phyloP scores from a whole-genome alignment of 2,113 vertebrate species.

The Lucifuga dentata region DNA sequence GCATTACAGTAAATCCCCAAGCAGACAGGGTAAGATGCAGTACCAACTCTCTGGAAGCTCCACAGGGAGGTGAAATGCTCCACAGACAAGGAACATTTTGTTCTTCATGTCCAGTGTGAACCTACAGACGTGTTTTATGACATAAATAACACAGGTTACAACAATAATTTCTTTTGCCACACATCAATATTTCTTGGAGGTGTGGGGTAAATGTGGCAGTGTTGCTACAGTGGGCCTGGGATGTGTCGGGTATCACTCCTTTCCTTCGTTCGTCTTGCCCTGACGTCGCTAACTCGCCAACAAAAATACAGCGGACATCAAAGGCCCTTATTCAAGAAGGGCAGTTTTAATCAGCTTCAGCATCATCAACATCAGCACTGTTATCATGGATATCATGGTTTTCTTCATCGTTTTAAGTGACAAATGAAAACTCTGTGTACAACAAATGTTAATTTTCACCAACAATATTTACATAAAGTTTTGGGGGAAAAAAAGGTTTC shows the following conservation, averaged over 20 bases:
- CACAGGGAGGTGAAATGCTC: conserved; percentile 30
- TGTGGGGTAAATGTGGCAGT: conserved; percentile 52
- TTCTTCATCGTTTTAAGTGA: conserved; percentile 78
- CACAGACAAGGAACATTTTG: conserved; percentile 15
- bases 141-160: conserved; percentile 38
- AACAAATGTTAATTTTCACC: conserved; percentile 79
- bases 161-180: conserved; percentile 16
- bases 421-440: conserved; percentile 79
- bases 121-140: conserved; percentile 21
- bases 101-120: conserved; percentile 14
- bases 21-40: conserved; percentile 57
- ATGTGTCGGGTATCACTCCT: conserved; percentile 73
- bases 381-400: conserved; percentile 70
- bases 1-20: conserved; percentile 78
- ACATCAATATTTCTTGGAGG: conserved; percentile 19
- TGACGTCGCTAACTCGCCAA: conserved; percentile 66
- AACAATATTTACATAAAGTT: conserved; percentile 84
- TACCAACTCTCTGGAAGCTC: conserved; percentile 58
- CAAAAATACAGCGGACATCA: conserved; percentile 82
- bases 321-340: conserved; percentile 86
- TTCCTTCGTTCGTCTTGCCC: conserved; percentile 64
- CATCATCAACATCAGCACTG: conserved; percentile 76
- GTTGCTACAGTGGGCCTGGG: conserved; percentile 67
- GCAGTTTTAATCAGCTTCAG: conserved; percentile 74
- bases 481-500: conserved; percentile 76